Percentiles rank a stretch among this genome's conserved stretches.
phyloP scores from a whole-genome alignment of 2,113 vertebrate genomes.

The Syngnathus floridae region DNA sequence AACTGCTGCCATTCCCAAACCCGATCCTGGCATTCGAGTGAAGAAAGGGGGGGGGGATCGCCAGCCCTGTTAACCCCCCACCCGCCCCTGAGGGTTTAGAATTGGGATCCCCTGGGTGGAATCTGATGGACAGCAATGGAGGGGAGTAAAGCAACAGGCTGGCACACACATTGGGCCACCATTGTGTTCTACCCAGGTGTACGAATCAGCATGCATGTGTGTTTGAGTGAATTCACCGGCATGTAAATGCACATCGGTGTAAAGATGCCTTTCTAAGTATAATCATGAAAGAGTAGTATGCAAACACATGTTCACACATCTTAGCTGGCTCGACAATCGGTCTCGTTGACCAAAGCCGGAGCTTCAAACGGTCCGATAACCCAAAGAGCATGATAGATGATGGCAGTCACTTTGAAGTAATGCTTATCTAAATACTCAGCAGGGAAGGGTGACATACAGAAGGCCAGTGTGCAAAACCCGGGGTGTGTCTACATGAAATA shows the following conservation, averaged over 20 bases:
- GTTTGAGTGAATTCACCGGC: constrained; percentile 19
- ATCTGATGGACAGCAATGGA: constrained; percentile 59
- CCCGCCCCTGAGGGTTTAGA: constrained; percentile 39
- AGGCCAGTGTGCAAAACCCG: neutral
- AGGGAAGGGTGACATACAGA: constrained; percentile 43
- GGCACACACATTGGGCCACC: constrained; percentile 54
- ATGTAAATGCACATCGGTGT: constrained; percentile 46
- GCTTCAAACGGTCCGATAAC: constrained; percentile 39
- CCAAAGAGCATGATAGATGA: constrained; percentile 54
- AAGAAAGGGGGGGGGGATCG: constrained; percentile 31
- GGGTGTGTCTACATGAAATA: neutral
- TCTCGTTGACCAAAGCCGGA: constrained; percentile 32
- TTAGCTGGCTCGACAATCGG: constrained; percentile 24
- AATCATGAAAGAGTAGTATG: constrained; percentile 49
- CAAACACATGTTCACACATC: constrained; percentile 41
- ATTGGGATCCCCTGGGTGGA: constrained; percentile 51
- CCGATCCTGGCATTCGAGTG: constrained; percentile 61
- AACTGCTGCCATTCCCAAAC: constrained; percentile 64
- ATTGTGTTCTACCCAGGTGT: constrained; percentile 39
- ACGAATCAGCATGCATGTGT: constrained; percentile 22
- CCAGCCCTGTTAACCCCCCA: constrained; percentile 18
- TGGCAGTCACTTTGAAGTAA: constrained; percentile 54
- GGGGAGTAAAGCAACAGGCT: constrained; percentile 61
- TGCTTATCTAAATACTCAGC: constrained; percentile 55
- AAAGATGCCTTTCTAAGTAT: constrained; percentile 55